A percentile compares a stretch with the other conserved stretches of the same genome.
Evolutionary conservation across 2,797 vertebrate genomes (phyloP).

Genomic region (Pelobates cultripes): DNA sequence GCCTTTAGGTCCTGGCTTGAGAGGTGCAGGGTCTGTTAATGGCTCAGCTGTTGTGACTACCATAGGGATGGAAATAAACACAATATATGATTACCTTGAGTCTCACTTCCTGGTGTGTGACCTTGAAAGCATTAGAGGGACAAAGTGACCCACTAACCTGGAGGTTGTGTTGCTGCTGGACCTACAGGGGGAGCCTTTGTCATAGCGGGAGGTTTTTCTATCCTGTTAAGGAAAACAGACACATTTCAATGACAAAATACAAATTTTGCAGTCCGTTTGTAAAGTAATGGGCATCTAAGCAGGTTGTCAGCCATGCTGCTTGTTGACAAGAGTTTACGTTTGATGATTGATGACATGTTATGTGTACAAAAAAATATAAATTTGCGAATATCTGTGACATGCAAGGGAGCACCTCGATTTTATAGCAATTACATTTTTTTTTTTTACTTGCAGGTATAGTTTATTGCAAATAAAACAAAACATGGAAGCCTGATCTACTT

Average conservation of each 20-base stretch:
- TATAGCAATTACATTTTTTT: too few relatives aligned
- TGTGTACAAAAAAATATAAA: too few relatives aligned
- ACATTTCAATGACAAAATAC: neutral
- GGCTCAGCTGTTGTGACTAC: conserved; percentile 72
- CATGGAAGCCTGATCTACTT: too few relatives aligned
- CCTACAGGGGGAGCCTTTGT: conserved; percentile 14
- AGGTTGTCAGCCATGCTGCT: too few relatives aligned
- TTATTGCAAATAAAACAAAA: too few relatives aligned
- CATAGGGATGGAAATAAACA: conserved; percentile 36
- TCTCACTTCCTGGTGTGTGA: too few relatives aligned
- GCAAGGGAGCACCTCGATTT: too few relatives aligned
- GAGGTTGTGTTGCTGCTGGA: conserved; percentile 1
- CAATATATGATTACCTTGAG: neutral
- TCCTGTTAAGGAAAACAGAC: conserved; percentile 9
- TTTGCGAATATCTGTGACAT: too few relatives aligned
- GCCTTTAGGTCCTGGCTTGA: conserved; percentile 65
- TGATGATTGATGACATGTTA: too few relatives aligned
- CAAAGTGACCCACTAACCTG: conserved; percentile 19
- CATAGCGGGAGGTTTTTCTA: conserved; percentile 21
- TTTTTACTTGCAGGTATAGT: too few relatives aligned
- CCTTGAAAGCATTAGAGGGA: neutral
- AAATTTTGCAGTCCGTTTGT: neutral
- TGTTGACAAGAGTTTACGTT: too few relatives aligned
- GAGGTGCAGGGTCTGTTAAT: conserved; percentile 58
- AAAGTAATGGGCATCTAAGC: too few relatives aligned